phyloP scores from a whole-genome alignment of 2,113 vertebrate genomes.

The Xyliphius kryptos region DNA sequence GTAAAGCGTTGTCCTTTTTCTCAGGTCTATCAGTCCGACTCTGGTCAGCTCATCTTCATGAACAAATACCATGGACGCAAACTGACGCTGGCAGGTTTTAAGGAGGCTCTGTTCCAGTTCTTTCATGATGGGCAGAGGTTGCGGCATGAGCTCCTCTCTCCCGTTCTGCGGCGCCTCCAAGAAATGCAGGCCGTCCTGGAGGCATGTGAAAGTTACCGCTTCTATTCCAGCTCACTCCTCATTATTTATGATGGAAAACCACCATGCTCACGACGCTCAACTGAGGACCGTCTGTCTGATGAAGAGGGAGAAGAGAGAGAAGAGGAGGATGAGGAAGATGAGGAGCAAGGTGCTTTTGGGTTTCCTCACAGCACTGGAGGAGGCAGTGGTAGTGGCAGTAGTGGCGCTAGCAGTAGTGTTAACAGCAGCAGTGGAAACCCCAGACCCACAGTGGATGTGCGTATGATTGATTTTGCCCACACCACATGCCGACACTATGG shows the following conservation, averaged over 20 bases:
- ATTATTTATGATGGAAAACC: slow-evolving; percentile 95
- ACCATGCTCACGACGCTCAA: slow-evolving; percentile 58
- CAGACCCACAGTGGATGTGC: slow-evolving; percentile 80
- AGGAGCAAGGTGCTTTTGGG: slow-evolving; percentile 50
- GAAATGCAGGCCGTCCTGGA: slow-evolving; percentile 89
- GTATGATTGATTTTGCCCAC: slow-evolving; percentile 99
- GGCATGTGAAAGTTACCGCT: slow-evolving; percentile 93
- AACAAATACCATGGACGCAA: slow-evolving; percentile 97
- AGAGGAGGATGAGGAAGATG: slow-evolving; percentile 81
- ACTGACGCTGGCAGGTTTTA: slow-evolving; percentile 88
- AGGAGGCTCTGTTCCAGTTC: slow-evolving; percentile 96
- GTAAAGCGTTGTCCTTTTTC: not conserved
- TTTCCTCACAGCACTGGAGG: slow-evolving; percentile 30
- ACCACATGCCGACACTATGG: slow-evolving; percentile 94
- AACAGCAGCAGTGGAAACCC: slow-evolving; percentile 44
- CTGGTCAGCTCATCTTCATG: slow-evolving; percentile 97
- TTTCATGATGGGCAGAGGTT: slow-evolving; percentile 87
- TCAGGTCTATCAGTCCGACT: slow-evolving; percentile 90
- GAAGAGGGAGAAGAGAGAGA: slow-evolving; percentile 64
- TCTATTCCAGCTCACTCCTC: slow-evolving; percentile 96
- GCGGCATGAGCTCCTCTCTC: slow-evolving; percentile 83
- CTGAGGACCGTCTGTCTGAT: slow-evolving; percentile 44
- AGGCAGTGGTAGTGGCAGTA: slow-evolving; percentile 15
- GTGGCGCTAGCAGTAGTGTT: slow-evolving; percentile 32
- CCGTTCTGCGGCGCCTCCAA: slow-evolving; percentile 82